These are phyloP conservation scores for Arion vulgaris DNA, from an alignment of 1,140 invertebrate species.

Conservation along the genomic window DNA sequence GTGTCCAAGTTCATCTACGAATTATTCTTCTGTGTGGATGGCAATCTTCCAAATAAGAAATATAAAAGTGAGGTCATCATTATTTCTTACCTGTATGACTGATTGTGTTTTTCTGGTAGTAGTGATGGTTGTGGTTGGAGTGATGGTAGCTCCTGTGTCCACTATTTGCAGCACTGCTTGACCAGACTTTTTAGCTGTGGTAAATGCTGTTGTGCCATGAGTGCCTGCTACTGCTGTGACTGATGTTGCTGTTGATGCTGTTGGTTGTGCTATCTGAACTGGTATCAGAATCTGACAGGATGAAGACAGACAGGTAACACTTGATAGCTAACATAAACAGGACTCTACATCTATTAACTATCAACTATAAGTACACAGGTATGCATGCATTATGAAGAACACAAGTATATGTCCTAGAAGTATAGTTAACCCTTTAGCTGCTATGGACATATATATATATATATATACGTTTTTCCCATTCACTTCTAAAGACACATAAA, in stretches of 20 bases:
- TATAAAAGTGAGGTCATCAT: background rate
- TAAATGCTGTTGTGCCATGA: constrained; percentile 11
- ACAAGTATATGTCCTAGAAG: no score
- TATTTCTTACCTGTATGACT: constrained; percentile 6
- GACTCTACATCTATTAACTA: no score
- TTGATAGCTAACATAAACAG: no score
- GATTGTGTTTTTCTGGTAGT: constrained; percentile 64
- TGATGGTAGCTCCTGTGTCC: constrained; percentile 20
- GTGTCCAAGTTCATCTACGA: no score
- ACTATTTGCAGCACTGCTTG: background rate
- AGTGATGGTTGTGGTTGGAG: constrained; percentile 51
- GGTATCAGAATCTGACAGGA: constrained; percentile 35
- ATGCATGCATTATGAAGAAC: no score
- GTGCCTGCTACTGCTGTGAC: constrained; percentile 34
- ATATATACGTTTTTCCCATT: no score
- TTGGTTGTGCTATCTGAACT: constrained; percentile 28
- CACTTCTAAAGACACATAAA: no score
- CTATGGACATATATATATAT: no score
- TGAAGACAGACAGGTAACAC: background rate
- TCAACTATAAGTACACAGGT: no score
- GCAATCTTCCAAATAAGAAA: no score
- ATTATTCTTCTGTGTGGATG: no score
- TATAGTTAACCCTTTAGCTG: no score
- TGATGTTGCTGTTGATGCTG: constrained; percentile 27
- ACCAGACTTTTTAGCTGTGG: background rate